Percentiles rank a stretch among this genome's conserved stretches.
Evolutionary conservation across 2,888 invertebrate genomes (phyloP).

Genomic region (Aspidiotus rigidus): DNA sequence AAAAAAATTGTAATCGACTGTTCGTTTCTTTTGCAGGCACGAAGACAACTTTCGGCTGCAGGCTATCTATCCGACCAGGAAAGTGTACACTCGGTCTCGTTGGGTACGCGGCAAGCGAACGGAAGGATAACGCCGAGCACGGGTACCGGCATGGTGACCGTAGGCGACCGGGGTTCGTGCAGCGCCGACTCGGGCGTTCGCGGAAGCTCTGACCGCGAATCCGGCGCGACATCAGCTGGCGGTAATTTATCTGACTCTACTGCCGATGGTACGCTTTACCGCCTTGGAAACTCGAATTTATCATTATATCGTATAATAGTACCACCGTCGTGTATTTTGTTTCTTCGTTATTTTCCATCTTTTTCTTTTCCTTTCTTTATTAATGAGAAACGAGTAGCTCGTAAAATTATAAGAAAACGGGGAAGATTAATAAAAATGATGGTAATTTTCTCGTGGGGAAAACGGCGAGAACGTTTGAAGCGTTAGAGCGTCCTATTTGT

Average conservation of each 20-base stretch:
- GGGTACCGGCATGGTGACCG: constrained; percentile 39
- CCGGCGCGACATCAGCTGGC: constrained; percentile 70
- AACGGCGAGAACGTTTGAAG: too few species aligned
- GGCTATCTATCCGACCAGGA: constrained; percentile 80
- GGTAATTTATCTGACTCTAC: constrained; percentile 65
- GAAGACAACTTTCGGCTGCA: constrained; percentile 63
- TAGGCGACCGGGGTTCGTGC: constrained; percentile 69
- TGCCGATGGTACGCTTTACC: constrained; percentile 53
- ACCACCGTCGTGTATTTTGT: constrained; percentile 5
- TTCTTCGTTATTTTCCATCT: not conserved
- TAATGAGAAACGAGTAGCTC: not conserved
- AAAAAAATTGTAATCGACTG: too few species aligned
- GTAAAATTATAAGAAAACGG: not conserved
- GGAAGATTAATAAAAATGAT: too few species aligned
- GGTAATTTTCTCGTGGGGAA: not conserved
- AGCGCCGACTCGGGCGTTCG: constrained; percentile 79
- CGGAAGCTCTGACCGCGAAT: constrained; percentile 71
- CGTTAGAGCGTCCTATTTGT: too few species aligned
- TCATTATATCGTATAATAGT: not conserved
- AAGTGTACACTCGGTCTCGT: constrained; percentile 61
- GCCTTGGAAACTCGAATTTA: constrained; percentile 15
- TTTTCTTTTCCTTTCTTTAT: not conserved
- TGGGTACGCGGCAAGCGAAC: constrained; percentile 40
- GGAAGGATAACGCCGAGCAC: constrained; percentile 45
- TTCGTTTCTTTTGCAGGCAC: constrained; percentile 47